Evolutionary conservation across 2,113 vertebrate species (phyloP).

Genomic region (Pseudopodoces humilis): DNA sequence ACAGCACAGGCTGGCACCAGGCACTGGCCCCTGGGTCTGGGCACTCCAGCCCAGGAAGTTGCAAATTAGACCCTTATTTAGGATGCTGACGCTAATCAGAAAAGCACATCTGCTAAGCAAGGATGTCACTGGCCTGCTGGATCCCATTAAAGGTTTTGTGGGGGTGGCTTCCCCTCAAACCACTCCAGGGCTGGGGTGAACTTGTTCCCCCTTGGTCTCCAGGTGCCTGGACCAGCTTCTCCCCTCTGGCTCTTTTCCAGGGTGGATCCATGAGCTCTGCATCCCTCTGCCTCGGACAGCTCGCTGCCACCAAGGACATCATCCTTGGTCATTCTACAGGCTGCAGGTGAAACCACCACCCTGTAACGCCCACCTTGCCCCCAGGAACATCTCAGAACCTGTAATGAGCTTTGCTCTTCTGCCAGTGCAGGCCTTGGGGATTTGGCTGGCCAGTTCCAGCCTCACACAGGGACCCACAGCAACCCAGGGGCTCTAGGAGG

Average conservation of each 20-base stretch:
- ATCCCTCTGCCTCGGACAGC: background rate
- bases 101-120: background rate
- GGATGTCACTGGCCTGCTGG: background rate
- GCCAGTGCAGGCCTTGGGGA: constrained; percentile 32
- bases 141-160: background rate
- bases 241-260: background rate
- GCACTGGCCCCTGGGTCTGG: rapidly evolving
- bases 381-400: rapidly evolving
- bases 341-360: background rate
- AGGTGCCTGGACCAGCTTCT: background rate
- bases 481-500: background rate
- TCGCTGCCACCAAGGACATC: background rate
- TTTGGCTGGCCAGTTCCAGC: constrained; percentile 69
- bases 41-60: background rate
- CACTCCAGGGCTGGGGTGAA: rapidly evolving
- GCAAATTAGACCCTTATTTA: background rate
- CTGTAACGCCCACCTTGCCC: rapidly evolving
- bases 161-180: background rate
- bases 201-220: background rate
- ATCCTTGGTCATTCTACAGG: background rate
- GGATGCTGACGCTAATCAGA: background rate
- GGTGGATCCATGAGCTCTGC: background rate
- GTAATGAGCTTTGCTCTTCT: background rate
- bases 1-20: background rate
- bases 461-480: constrained; percentile 79